These are phyloP conservation scores for Boloria selene DNA, from an alignment of 2,888 invertebrate genomes.

Conservation along the genomic window DNA sequence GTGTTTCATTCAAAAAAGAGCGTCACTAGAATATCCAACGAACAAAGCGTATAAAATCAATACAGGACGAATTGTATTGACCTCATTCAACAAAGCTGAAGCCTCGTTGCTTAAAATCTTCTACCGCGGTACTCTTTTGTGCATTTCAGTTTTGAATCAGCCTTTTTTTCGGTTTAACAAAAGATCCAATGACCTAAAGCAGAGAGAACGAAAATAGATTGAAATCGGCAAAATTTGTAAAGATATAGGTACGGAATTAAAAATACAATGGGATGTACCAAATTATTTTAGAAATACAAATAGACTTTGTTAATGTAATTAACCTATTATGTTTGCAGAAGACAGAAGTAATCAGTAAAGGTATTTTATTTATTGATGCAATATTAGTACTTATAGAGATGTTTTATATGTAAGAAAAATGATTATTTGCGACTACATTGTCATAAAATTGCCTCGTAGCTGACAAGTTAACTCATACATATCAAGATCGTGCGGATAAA, in stretches of 20 bases:
- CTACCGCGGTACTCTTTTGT: constrained; percentile 17
- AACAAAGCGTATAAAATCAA: constrained; percentile 19
- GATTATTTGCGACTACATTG: no score
- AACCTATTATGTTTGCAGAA: no score
- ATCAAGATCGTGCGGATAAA: no score
- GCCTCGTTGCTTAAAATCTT: constrained; percentile 18
- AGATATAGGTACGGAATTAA: background rate
- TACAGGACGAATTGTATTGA: constrained; percentile 21
- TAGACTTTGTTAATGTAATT: no score
- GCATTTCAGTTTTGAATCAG: constrained; percentile 19
- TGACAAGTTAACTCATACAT: no score
- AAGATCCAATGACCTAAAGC: constrained; percentile 10
- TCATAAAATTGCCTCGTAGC: no score
- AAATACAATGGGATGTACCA: no score
- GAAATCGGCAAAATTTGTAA: background rate
- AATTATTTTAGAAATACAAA: no score
- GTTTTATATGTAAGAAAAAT: no score
- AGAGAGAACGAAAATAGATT: constrained; percentile 4
- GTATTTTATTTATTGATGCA: no score
- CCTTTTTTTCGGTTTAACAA: constrained; percentile 13
- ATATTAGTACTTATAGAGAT: no score
- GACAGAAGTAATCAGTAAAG: no score
- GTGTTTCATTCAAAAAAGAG: constrained; percentile 5
- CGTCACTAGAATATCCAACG: constrained; percentile 9
- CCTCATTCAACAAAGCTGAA: constrained; percentile 19